phyloP scores from a whole-genome alignment of 92 coral and sea anemone species.

The Porites evermanni region DNA sequence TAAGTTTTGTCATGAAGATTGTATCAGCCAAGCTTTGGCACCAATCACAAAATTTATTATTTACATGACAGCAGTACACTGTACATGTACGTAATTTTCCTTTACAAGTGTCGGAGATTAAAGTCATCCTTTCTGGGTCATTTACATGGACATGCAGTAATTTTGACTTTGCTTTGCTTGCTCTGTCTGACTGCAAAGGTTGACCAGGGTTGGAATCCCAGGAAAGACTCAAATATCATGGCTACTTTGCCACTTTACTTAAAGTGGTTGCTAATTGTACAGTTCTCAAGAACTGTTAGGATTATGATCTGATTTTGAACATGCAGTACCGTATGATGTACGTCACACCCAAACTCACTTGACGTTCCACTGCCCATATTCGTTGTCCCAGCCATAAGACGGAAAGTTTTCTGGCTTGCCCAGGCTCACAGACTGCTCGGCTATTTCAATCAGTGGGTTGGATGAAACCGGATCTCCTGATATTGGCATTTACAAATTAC shows the following conservation, averaged over 20 bases:
- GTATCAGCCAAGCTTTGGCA: no score
- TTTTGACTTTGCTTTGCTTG: no score
- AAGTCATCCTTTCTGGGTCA: no score
- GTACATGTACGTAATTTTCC: no score
- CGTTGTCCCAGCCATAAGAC: slow-evolving; percentile 86
- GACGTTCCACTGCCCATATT: slow-evolving; percentile 75
- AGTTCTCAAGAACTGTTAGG: background rate
- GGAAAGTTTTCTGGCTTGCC: slow-evolving; percentile 85
- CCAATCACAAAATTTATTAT: no score
- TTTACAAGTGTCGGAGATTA: no score
- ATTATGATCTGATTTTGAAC: background rate
- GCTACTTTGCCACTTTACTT: background rate
- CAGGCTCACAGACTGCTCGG: slow-evolving; percentile 55
- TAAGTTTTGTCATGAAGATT: no score
- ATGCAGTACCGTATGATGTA: background rate
- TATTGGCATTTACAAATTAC: slow-evolving; percentile 33
- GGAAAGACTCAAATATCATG: background rate
- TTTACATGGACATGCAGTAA: no score
- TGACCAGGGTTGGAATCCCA: no score
- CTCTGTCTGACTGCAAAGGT: no score
- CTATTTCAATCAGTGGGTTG: slow-evolving; percentile 62
- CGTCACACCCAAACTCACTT: slow-evolving; percentile 58
- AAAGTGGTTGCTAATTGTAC: background rate
- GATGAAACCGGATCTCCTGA: slow-evolving; percentile 61
- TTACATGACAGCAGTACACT: no score